phyloP scores from a whole-genome alignment of 2,113 vertebrate genomes.

The Sminthopsis crassicaudata region DNA sequence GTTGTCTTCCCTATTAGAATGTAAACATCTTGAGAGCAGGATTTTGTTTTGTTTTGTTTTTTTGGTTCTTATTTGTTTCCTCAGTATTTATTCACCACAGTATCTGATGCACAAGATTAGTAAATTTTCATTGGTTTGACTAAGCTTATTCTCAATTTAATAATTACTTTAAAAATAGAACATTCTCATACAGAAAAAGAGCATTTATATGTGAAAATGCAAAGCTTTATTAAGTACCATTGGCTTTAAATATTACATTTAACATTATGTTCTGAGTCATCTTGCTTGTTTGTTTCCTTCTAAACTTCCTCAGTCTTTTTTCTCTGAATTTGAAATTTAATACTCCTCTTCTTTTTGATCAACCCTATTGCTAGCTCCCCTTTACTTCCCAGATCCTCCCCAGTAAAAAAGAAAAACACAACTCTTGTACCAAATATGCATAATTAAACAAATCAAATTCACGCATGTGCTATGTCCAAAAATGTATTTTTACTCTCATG shows the following conservation, averaged over 20 bases:
- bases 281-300: not conserved
- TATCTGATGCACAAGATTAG: not conserved
- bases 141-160: not conserved
- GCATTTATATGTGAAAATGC: not conserved
- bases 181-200: not conserved
- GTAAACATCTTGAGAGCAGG: not conserved
- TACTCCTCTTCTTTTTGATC: not conserved
- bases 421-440: not conserved
- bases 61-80: not conserved
- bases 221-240: not conserved
- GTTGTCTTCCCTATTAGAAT: not conserved
- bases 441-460: not conserved
- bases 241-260: not conserved
- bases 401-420: not conserved
- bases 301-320: not conserved
- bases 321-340: not conserved
- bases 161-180: not conserved
- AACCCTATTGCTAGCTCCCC: not conserved
- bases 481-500: not conserved
- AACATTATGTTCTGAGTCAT: not conserved
- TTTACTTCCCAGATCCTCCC: not conserved
- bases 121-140: not conserved
- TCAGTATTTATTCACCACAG: not conserved
- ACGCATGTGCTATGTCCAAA: not conserved
- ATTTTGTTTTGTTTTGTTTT: not conserved